Conservation (phyloP, 2,888 invertebrate genomes). For the Drosophila formosana region DNA sequence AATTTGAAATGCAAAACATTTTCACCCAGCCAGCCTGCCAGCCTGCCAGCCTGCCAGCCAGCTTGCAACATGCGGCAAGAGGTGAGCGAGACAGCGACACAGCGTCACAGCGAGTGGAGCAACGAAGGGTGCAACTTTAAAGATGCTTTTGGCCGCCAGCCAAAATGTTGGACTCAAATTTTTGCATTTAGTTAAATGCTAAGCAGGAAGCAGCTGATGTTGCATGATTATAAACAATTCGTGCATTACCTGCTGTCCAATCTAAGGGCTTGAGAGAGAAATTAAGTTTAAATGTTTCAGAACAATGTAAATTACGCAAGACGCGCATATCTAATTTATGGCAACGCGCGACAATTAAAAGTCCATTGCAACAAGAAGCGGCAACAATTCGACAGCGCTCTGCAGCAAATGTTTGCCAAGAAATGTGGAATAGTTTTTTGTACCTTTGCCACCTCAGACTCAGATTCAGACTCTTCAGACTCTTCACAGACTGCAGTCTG, state of each 20-base stretch:
- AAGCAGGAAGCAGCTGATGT: slow-evolving; percentile 27
- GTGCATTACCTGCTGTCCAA: slow-evolving; percentile 61
- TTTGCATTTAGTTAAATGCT: slow-evolving; percentile 43
- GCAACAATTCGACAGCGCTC: slow-evolving; percentile 11
- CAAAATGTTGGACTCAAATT: slow-evolving; percentile 28
- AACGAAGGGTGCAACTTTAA: slow-evolving; percentile 51
- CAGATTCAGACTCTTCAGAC: neutral
- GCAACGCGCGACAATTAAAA: slow-evolving; percentile 70
- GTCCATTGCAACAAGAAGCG: slow-evolving; percentile 52
- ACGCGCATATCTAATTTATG: slow-evolving; percentile 61
- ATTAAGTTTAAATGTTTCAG: slow-evolving; percentile 69
- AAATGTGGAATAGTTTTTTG: slow-evolving; percentile 53
- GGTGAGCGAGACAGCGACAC: slow-evolving; percentile 15
- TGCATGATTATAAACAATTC: slow-evolving; percentile 48
- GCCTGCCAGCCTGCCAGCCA: slow-evolving; percentile 25
- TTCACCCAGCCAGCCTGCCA: slow-evolving; percentile 34
- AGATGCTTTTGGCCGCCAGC: slow-evolving; percentile 50
- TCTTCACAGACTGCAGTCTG: neutral
- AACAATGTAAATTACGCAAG: slow-evolving; percentile 68
- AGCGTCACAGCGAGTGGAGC: neutral
- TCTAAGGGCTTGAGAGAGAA: slow-evolving; percentile 28
- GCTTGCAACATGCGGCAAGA: slow-evolving; percentile 29
- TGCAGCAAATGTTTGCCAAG: slow-evolving; percentile 57
- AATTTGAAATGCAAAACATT: slow-evolving; percentile 79
- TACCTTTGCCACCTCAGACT: slow-evolving; percentile 72